Evolutionary conservation across 2,113 vertebrate genomes (phyloP).

Genomic region (Microcebus lehilahytsara): DNA sequence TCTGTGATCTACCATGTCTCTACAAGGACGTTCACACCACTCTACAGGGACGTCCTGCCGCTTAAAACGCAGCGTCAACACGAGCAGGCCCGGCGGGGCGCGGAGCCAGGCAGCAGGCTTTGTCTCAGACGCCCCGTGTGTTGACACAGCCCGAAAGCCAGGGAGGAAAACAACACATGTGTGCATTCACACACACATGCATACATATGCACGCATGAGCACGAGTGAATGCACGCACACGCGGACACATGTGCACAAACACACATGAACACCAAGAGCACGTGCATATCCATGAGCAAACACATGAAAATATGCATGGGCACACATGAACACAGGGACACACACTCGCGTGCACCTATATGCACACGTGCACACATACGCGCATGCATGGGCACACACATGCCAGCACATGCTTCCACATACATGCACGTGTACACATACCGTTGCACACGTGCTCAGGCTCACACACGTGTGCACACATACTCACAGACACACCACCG

Average conservation of each 20-base stretch:
- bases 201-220: not conserved
- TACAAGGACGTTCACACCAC: not conserved
- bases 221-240: not conserved
- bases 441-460: not conserved
- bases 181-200: not conserved
- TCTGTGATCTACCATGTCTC: not conserved
- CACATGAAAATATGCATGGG: not conserved
- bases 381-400: not conserved
- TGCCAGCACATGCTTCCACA: not conserved
- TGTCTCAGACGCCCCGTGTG: not conserved
- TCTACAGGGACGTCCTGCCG: not conserved
- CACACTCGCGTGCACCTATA: not conserved
- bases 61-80: not conserved
- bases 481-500: not conserved
- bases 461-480: not conserved
- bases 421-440: accelerated
- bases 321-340: not conserved
- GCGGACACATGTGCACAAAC: accelerated
- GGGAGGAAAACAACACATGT: not conserved
- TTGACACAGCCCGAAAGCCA: not conserved
- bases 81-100: not conserved
- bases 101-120: not conserved
- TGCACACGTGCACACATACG: too few relatives aligned
- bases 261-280: not conserved
- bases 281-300: not conserved